Percentiles rank a stretch among this genome's conserved stretches.
These are phyloP conservation scores for Campoletis sonorensis DNA, from an alignment of 1,140 invertebrate genomes.

Conservation along the genomic window DNA sequence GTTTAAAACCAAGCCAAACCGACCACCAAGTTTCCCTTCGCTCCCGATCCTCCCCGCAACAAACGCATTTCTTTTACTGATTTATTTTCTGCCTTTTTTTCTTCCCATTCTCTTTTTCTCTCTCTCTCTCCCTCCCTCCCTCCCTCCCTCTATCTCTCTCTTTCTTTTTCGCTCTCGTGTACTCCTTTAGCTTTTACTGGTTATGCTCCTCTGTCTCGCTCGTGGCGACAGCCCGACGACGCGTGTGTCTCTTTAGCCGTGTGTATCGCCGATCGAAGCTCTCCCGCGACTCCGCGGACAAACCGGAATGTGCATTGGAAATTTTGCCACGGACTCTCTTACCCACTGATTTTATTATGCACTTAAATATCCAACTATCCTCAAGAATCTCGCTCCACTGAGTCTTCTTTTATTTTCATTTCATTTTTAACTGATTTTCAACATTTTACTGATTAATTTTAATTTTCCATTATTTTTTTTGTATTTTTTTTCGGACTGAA, in stretches of 20 bases:
- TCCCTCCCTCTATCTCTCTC: too few species aligned
- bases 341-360: slow-evolving; percentile 15
- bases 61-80: not conserved
- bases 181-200: slow-evolving; percentile 11
- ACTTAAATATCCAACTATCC: slow-evolving; percentile 3
- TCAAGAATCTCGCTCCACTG: not conserved
- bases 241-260: not conserved
- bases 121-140: too few species aligned
- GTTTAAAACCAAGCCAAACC: slow-evolving; percentile 11
- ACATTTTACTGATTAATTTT: too few species aligned
- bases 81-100: not conserved
- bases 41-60: not conserved
- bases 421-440: too few species aligned
- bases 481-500: not conserved
- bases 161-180: not conserved
- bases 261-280: slow-evolving; percentile 35
- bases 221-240: slow-evolving; percentile 20
- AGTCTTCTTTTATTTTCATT: not conserved
- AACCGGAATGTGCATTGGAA: slow-evolving; percentile 43
- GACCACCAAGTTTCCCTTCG: not conserved
- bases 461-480: not conserved
- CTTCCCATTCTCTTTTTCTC: not conserved
- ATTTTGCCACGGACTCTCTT: slow-evolving; percentile 28
- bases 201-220: slow-evolving; percentile 19
- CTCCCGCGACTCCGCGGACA: slow-evolving; percentile 24